These are phyloP conservation scores for Eilema griseolum DNA, from an alignment of 2,888 invertebrate species.

Conservation along the genomic window DNA sequence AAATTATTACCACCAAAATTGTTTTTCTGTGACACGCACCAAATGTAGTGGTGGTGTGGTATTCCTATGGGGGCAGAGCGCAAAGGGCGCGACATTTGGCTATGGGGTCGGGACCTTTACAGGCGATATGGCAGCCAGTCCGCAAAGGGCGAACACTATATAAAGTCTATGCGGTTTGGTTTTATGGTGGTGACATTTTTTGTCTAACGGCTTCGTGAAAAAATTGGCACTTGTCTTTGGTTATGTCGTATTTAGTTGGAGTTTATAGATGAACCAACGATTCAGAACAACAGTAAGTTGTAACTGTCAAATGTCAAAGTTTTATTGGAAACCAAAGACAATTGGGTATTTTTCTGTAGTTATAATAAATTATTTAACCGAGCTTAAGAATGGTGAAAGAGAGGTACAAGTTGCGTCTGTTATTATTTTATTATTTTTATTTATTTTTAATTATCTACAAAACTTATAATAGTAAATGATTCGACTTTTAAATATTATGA, in stretches of 20 bases:
- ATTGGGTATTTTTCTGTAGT: too few relatives aligned
- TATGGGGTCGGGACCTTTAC: conserved; percentile 75
- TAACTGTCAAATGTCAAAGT: too few relatives aligned
- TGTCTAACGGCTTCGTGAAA: conserved; percentile 26
- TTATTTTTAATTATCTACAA: too few relatives aligned
- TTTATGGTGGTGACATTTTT: conserved; percentile 73
- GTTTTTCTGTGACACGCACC: neutral
- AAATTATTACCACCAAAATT: neutral
- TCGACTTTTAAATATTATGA: too few relatives aligned
- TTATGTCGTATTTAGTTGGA: conserved; percentile 22
- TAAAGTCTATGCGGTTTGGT: conserved; percentile 68
- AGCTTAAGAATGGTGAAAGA: too few relatives aligned
- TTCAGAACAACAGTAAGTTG: too few relatives aligned
- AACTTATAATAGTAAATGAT: too few relatives aligned
- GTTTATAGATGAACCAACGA: too few relatives aligned
- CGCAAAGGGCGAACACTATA: conserved; percentile 73
- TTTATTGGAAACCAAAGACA: too few relatives aligned
- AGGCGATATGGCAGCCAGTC: conserved; percentile 60
- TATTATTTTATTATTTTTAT: too few relatives aligned
- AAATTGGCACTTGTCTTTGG: conserved; percentile 20
- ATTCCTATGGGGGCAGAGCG: conserved; percentile 59
- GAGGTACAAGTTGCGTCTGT: too few relatives aligned
- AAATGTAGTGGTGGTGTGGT: conserved; percentile 38
- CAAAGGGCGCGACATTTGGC: conserved; percentile 81
- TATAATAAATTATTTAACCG: too few relatives aligned